Conservation (phyloP, 2,888 invertebrate genomes). For the Zaprionus bogoriensis region DNA sequence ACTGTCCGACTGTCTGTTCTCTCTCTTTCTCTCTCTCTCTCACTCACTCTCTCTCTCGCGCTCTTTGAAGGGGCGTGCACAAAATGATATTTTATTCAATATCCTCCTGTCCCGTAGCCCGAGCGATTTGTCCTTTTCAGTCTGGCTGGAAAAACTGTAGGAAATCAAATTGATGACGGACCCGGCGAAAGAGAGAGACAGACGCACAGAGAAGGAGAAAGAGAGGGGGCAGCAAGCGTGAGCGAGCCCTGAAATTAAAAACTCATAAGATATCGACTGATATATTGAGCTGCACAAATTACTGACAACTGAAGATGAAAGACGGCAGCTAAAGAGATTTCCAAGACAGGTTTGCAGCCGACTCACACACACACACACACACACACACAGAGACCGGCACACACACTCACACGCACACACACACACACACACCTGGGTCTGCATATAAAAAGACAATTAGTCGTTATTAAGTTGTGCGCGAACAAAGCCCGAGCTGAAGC, state of each 20-base stretch:
- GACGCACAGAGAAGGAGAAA: conserved; percentile 10
- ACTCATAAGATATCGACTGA: conserved; percentile 83
- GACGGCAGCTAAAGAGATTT: conserved; percentile 60
- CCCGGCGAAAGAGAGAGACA: conserved; percentile 27
- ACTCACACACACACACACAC: conserved; percentile 23
- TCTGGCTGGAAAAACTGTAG: conserved; percentile 66
- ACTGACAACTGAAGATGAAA: conserved; percentile 79
- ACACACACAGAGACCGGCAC: too few relatives aligned
- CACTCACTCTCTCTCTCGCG: conserved; percentile 10
- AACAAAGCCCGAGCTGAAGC: conserved; percentile 62
- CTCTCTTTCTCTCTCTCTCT: not conserved
- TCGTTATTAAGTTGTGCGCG: conserved; percentile 74
- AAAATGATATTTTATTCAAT: conserved; percentile 82
- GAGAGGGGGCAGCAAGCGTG: not conserved
- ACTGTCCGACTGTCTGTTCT: not conserved
- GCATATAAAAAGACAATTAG: conserved; percentile 81
- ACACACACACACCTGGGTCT: conserved; percentile 19
- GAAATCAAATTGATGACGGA: conserved; percentile 81
- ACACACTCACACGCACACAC: conserved; percentile 1
- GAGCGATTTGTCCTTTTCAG: conserved; percentile 76
- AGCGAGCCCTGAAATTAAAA: conserved; percentile 82
- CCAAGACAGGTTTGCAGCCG: conserved; percentile 66
- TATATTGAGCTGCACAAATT: conserved; percentile 83
- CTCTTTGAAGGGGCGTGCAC: conserved; percentile 76
- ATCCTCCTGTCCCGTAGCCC: conserved; percentile 57